These are phyloP conservation scores for Piscicola geometra DNA, from an alignment of 2,888 invertebrate genomes.

Conservation along the genomic window DNA sequence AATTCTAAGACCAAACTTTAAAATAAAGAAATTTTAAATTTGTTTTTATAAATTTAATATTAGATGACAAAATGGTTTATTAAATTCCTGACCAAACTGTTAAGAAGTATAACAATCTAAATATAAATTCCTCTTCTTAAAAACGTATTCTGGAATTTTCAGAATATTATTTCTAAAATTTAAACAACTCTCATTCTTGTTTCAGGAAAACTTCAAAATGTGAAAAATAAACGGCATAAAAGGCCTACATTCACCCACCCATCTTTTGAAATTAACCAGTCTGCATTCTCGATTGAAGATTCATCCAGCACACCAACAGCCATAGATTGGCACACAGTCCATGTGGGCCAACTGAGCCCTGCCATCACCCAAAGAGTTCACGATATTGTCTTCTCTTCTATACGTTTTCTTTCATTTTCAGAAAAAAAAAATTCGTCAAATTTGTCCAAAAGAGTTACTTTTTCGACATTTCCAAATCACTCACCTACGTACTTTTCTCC, in stretches of 20 bases:
- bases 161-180: too few species aligned
- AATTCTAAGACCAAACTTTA: too few species aligned
- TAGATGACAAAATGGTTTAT: too few species aligned
- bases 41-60: too few species aligned
- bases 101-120: too few species aligned
- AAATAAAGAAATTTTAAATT: too few species aligned
- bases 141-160: too few species aligned
- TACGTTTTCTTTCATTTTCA: not conserved
- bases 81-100: too few species aligned
- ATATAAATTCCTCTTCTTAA: too few species aligned
- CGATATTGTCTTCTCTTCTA: not conserved
- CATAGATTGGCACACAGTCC: not conserved
- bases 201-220: slow-evolving; percentile 1
- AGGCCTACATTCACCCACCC: not conserved
- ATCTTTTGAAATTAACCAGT: too few species aligned
- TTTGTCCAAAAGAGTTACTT: not conserved
- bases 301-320: not conserved
- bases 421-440: not conserved
- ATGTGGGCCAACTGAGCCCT: not conserved
- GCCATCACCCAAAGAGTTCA: not conserved
- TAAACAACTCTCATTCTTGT: too few species aligned
- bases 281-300: not conserved
- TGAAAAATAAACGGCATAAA: not conserved
- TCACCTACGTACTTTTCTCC: not conserved
- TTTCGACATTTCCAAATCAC: not conserved